These are phyloP conservation scores for Brachyopa scutellaris DNA, from an alignment of 2,888 invertebrate species.

Conservation along the genomic window DNA sequence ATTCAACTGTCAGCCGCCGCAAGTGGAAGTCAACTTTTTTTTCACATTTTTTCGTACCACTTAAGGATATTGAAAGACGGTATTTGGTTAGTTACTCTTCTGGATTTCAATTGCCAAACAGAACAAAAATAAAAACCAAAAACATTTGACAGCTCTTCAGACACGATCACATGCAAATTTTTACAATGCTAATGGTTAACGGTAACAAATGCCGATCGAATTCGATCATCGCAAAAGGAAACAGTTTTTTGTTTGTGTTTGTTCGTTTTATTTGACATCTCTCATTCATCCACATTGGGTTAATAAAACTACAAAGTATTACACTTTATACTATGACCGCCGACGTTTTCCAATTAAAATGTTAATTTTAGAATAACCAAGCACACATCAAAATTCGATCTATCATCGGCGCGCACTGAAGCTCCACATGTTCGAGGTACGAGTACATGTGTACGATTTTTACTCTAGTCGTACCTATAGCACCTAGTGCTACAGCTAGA, in stretches of 20 bases:
- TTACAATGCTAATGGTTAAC: conserved; percentile 44
- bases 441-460: conserved; percentile 31
- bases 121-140: neutral
- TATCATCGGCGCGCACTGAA: conserved; percentile 58
- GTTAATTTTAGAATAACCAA: conserved; percentile 69
- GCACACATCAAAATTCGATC: conserved; percentile 66
- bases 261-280: conserved; percentile 20
- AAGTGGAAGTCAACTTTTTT: conserved; percentile 13
- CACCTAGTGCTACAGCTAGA: conserved; percentile 21
- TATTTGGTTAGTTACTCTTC: neutral
- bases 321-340: conserved; percentile 54
- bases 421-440: conserved; percentile 45
- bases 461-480: conserved; percentile 9
- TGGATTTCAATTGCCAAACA: conserved; percentile 21
- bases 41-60: neutral
- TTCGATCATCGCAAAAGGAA: neutral
- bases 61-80: neutral
- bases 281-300: conserved; percentile 32
- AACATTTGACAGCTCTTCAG: conserved; percentile 50
- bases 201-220: conserved; percentile 6
- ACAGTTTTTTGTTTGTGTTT: neutral
- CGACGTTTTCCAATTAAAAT: conserved; percentile 70
- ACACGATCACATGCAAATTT: conserved; percentile 35
- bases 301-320: conserved; percentile 69
- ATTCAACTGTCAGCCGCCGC: conserved; percentile 46